A percentile compares a stretch with the other conserved stretches of the same genome.
Evolutionary conservation across 2,113 vertebrate genomes (phyloP).

Genomic region (Pachypanchax playfairii): DNA sequence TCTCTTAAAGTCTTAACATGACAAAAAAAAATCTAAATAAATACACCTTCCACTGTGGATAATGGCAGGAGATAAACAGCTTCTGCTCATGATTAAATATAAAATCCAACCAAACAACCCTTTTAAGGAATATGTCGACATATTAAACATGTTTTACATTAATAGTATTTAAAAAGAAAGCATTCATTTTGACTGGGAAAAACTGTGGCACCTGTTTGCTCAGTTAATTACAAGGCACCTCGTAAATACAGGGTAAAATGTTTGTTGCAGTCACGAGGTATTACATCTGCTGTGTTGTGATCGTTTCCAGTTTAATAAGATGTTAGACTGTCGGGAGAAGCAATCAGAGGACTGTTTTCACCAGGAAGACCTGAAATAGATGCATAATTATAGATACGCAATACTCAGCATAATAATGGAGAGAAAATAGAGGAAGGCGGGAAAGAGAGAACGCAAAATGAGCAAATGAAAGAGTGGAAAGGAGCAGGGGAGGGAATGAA

Average conservation of each 20-base stretch:
- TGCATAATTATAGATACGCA: conserved; percentile 52
- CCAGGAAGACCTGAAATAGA: conserved; percentile 56
- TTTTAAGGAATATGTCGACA: too few relatives aligned
- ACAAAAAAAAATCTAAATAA: not conserved
- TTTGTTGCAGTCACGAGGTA: not conserved
- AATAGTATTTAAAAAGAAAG: not conserved
- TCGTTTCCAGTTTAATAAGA: conserved; percentile 39
- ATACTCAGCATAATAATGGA: conserved; percentile 43
- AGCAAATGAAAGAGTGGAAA: conserved; percentile 27
- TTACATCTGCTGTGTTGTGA: conserved; percentile 5
- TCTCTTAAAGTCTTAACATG: not conserved
- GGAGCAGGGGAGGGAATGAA: not conserved
- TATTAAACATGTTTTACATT: too few relatives aligned
- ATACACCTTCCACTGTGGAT: not conserved
- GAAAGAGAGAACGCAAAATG: conserved; percentile 13
- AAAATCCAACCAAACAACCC: not conserved
- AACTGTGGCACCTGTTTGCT: not conserved
- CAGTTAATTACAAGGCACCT: not conserved
- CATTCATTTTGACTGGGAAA: not conserved
- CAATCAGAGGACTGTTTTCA: conserved; percentile 53
- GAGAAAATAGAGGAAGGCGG: conserved; percentile 11
- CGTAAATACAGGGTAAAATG: not conserved
- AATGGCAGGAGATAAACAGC: not conserved
- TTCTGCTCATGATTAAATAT: not conserved
- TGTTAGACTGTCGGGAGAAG: conserved; percentile 19